Percentiles rank a stretch among this genome's conserved stretches.
Evolutionary conservation across 2,113 vertebrate genomes (phyloP).

Genomic region (Peromyscus maniculatus): DNA sequence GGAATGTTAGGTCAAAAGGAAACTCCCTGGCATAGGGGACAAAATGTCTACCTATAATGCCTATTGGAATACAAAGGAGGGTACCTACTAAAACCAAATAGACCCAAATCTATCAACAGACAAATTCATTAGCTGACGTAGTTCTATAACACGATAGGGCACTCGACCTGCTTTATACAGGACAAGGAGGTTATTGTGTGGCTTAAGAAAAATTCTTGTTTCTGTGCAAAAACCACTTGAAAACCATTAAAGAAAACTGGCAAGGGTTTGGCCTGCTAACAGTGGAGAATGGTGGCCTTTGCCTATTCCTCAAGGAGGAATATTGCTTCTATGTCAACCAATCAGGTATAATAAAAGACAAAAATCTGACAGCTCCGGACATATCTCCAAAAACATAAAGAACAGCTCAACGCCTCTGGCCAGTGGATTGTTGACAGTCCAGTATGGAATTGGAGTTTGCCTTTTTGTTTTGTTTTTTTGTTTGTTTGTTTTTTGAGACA

Average conservation of each 20-base stretch:
- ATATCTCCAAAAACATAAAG: too few relatives aligned
- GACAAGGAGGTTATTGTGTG: not conserved
- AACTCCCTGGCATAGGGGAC: not conserved
- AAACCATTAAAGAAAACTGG: not conserved
- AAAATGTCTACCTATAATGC: not conserved
- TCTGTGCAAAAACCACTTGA: not conserved
- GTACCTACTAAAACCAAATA: not conserved
- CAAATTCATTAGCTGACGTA: not conserved
- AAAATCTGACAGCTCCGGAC: too few relatives aligned
- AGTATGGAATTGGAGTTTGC: too few relatives aligned
- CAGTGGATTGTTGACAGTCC: too few relatives aligned
- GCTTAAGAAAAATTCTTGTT: not conserved
- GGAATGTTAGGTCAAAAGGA: not conserved
- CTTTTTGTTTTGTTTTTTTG: too few relatives aligned
- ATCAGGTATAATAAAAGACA: not conserved
- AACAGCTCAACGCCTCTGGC: too few relatives aligned
- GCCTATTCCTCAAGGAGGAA: not conserved
- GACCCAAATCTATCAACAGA: not conserved
- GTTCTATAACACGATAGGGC: not conserved
- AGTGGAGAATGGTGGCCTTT: not conserved
- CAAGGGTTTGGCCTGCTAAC: not conserved
- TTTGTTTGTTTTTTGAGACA: too few relatives aligned
- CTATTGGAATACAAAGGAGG: not conserved
- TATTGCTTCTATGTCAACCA: not conserved
- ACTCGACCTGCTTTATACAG: not conserved